Percentiles rank a stretch among this genome's conserved stretches.
Conservation (phyloP, 2,888 invertebrate genomes). For the Platynereis dumerilii region DNA sequence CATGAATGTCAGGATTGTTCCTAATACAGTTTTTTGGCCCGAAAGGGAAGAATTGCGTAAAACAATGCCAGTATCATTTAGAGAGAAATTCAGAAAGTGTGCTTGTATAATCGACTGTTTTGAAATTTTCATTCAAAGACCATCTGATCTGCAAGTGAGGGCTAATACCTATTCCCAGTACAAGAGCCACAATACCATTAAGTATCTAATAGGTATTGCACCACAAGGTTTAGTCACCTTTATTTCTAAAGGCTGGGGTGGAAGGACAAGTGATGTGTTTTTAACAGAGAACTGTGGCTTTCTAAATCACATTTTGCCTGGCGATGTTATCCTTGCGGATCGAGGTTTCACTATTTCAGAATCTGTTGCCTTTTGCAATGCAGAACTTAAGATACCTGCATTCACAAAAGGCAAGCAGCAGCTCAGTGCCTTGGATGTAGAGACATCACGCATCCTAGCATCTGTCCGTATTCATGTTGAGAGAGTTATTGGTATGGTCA, state of each 20-base stretch:
- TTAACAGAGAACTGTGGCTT: conserved; percentile 36
- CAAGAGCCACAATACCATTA: conserved; percentile 33
- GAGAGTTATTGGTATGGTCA: conserved; percentile 35
- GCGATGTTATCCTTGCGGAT: conserved; percentile 39
- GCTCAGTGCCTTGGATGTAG: conserved; percentile 33
- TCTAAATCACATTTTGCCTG: conserved; percentile 34
- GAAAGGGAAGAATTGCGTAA: conserved; percentile 26
- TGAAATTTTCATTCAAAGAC: conserved; percentile 18
- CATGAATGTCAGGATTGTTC: conserved; percentile 1
- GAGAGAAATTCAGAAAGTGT: conserved; percentile 9
- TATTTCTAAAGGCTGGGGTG: conserved; percentile 43
- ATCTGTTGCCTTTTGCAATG: conserved; percentile 32
- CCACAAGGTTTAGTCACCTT: conserved; percentile 40
- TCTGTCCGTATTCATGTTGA: conserved; percentile 37
- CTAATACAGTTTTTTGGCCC: conserved; percentile 17
- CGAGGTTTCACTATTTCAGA: conserved; percentile 37
- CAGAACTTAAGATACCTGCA: conserved; percentile 35
- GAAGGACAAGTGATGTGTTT: conserved; percentile 39
- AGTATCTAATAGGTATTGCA: conserved; percentile 41
- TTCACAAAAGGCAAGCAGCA: conserved; percentile 38
- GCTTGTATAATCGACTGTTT: conserved; percentile 21
- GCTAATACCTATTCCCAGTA: conserved; percentile 20
- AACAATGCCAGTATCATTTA: conserved; percentile 8
- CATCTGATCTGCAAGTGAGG: conserved; percentile 3
- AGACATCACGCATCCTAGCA: conserved; percentile 35